A percentile compares a stretch with the other conserved stretches of the same genome.
Evolutionary conservation across 2,113 vertebrate species (phyloP).

Genomic region (Actenoides hombroni): DNA sequence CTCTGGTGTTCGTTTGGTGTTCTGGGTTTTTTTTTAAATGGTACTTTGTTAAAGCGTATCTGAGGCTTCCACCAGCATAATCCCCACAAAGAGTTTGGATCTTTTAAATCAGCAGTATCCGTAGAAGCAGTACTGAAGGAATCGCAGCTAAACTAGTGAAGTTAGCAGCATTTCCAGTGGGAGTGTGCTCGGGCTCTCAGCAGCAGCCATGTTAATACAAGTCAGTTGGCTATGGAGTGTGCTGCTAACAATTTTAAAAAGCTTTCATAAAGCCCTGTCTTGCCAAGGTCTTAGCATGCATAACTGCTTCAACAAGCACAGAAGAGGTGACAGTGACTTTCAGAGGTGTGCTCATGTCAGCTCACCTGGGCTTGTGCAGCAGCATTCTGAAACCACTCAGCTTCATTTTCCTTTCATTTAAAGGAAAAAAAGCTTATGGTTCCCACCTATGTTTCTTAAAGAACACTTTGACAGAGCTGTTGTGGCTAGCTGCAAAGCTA

Average conservation of each 20-base stretch:
- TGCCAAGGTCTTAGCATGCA: neutral
- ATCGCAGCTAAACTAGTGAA: neutral
- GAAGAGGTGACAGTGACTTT: neutral
- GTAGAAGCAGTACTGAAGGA: neutral
- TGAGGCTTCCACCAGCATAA: neutral
- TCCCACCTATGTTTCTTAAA: neutral
- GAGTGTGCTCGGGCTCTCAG: neutral
- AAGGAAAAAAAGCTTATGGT: neutral
- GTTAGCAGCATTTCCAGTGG: neutral
- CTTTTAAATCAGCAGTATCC: neutral
- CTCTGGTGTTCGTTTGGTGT: neutral
- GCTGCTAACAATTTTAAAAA: neutral
- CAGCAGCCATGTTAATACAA: neutral
- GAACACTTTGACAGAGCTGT: neutral
- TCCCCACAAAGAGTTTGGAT: neutral
- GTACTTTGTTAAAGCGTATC: neutral
- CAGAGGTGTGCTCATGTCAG: neutral
- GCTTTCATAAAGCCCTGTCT: fast-evolving
- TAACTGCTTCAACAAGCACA: neutral
- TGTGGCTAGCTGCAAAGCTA: neutral
- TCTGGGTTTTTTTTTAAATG: neutral
- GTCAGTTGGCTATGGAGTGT: neutral
- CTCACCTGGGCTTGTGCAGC: neutral
- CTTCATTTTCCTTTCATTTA: neutral
- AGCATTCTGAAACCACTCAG: neutral